Evolutionary conservation across 1,140 invertebrate species (phyloP), one percentile per base, ranked within the genome.

Genomic region (Hestina assimilis): DNA sequence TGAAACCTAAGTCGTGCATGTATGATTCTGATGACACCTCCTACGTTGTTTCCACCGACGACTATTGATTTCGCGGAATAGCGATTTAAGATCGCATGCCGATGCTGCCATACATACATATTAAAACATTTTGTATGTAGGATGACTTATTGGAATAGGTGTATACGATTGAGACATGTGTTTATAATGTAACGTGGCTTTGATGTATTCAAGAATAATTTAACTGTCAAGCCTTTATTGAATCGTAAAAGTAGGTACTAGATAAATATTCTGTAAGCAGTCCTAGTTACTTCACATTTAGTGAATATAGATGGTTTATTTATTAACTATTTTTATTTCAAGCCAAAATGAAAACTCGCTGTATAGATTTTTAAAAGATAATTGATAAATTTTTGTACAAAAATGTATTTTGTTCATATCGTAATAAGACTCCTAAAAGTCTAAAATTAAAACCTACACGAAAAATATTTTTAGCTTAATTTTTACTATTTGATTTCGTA

Each of bases 101-200:
- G 42, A 56, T 51, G 40, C 33, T 35, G 38, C 26, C 21, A 28
- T 40, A 59, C 20, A 26, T 15, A 42, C 31, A 45, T 38, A 45
- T n/a, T 31, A 28, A 58, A 15, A 42, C 40, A 14, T 17, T 47
- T 33, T n/a, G 23, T 41, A 41, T 53, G 52, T 64, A 48, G 52
- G 41, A 65, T 57, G 53, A 65, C 45, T 65, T 65, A 57, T 65
- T 41, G 24, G 63, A 60, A 65, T 65, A 61, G 57, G 53, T 65
- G 46, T 55, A 52, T 31, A 51, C 24, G 42, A 57, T 46, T 50
- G 54, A 50, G 48, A 52, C n/a, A 52, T 42, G 23, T 41, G 23
- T 41, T 17, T 52, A 38, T 52, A 35, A 21, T 52, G 33, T 23
- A 21, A 12, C 14, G 19, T 42, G 29, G 9, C 26, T 31, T 42